Base-by-base conservation (phyloP, 2,888 invertebrate genomes). In the Dicroscelio sp. region DNA sequence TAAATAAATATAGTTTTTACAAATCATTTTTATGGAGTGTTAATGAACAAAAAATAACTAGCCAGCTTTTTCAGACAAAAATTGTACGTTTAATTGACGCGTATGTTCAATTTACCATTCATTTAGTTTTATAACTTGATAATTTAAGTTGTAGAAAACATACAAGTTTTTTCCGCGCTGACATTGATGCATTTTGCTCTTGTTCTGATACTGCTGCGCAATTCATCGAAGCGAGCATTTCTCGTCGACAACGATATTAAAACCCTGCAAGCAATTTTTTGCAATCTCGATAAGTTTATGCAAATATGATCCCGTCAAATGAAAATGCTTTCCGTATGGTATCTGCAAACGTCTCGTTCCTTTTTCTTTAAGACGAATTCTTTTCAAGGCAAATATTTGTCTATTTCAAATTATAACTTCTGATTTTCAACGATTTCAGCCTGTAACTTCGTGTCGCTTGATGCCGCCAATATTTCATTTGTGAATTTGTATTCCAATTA, bases 221-320 rank as follows among this genome's bases (percentile, higher is more conserved):
- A 80, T 86, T 79, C 73, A 86, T 86, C 80, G 80, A 80, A 86
- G 86, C 80, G 86, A 86, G 25, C 55, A 65, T 79, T 86, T 86
- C 73, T 65, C 80, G 65, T 80, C 80, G 80, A 86, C 86, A 80
- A 75, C 87, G 87, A 82, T 87, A 87, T 87, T 87, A 87, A 87
- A 87, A 87, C 58, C 75, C 82, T 82, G 82, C 55, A 38, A 86
- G 73, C 79, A 60, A 80, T 80, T 80, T 86, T 86, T 80, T 86
- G 55, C 82, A 82, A 67, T 82, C 75, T 82, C 75, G 67, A 82
- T 87, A 87, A 82, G 82, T 76, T 80, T 33, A 76, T 88, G 88
- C 83, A 88, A 88, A 75, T 88, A 88, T 76, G 76, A 88, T 88
- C 82, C 75, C 75, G 69, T 88, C 83, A 83, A 88, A 88, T 87